These are phyloP conservation scores for Zeugodacus cucurbitae DNA, from an alignment of 1,140 invertebrate genomes.

Conservation along the genomic window DNA sequence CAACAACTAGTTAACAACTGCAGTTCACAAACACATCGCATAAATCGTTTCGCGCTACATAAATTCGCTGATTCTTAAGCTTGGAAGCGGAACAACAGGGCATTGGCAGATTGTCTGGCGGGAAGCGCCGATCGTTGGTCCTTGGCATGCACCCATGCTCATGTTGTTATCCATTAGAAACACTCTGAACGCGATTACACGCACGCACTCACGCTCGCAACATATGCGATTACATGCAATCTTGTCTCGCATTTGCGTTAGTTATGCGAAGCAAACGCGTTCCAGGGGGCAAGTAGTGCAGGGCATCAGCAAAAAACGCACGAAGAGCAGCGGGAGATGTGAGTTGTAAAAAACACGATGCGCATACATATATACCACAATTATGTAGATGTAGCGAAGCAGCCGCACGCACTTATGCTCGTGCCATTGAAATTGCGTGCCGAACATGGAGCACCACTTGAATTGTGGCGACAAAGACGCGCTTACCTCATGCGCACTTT, in stretches of 20 bases:
- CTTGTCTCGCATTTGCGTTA: conserved; percentile 29
- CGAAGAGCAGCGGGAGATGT: background rate
- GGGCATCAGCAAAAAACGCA: background rate
- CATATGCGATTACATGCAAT: conserved; percentile 38
- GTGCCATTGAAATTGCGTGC: background rate
- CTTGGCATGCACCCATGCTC: conserved; percentile 20
- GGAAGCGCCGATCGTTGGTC: background rate
- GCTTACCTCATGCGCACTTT: background rate
- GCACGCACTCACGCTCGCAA: conserved; percentile 19
- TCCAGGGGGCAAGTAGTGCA: background rate
- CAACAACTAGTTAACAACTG: background rate
- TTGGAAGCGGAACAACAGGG: background rate
- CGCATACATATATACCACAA: background rate
- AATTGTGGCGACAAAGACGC: background rate
- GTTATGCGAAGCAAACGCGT: background rate
- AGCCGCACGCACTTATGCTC: no score
- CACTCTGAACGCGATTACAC: background rate
- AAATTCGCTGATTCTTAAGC: background rate
- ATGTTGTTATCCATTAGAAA: conserved; percentile 36
- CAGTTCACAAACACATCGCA: background rate
- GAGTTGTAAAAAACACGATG: background rate
- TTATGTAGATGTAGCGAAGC: no score
- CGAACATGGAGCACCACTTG: no score
- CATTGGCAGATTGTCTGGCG: background rate
- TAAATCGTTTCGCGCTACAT: conserved; percentile 25